Percentiles rank a stretch among this genome's conserved stretches.
Evolutionary conservation across 2,888 invertebrate species (phyloP).

Genomic region (Ashinkailepas kermadecensis): DNA sequence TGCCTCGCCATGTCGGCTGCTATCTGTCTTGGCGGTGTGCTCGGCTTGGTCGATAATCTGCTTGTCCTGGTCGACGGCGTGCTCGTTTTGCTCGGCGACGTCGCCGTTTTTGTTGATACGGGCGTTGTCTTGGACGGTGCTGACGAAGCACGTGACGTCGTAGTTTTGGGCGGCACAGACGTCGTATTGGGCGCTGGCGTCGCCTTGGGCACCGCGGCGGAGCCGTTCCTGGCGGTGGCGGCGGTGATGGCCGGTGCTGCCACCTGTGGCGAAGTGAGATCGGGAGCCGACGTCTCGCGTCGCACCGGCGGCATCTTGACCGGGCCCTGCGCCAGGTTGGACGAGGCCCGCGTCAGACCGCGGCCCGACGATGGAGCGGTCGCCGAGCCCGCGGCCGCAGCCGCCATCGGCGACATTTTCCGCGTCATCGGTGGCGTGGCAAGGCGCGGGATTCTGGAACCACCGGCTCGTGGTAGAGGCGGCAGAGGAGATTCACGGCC

Average conservation of each 20-base stretch:
- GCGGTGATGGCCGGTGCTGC: neutral
- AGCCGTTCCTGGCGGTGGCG: neutral
- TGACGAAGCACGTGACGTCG: no score
- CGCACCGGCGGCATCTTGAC: neutral
- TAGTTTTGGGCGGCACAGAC: no score
- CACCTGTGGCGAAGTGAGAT: neutral
- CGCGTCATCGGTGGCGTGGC: neutral
- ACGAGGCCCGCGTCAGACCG: no score
- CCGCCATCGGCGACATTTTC: neutral
- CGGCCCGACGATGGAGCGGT: no score
- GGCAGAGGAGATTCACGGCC: slow-evolving; percentile 1
- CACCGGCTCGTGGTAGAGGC: neutral
- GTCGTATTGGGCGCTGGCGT: neutral
- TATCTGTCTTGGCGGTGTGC: no score
- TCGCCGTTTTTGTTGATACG: no score
- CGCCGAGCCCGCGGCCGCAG: neutral
- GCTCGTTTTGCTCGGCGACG: no score
- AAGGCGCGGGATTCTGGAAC: neutral
- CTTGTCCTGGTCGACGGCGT: no score
- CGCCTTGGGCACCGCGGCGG: neutral
- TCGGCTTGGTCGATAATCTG: no score
- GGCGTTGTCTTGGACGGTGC: no score
- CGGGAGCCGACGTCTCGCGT: neutral
- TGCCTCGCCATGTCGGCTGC: neutral
- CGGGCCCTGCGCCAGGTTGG: neutral